phyloP scores from a whole-genome alignment of 2,797 vertebrate genomes.

The Thripadectes ignobilis region DNA sequence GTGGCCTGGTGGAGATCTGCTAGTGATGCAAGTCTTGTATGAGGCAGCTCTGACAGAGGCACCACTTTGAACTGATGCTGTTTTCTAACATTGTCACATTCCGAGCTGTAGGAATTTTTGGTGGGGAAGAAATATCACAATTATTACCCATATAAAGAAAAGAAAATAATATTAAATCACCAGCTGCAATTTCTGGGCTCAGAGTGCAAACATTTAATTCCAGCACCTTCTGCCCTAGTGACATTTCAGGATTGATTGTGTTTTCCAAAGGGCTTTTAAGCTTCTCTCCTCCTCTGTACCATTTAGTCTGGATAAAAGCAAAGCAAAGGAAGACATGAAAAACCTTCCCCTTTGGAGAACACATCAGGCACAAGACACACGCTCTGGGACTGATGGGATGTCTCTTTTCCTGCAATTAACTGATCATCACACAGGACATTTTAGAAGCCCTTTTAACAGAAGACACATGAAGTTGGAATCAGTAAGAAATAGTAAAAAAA shows the following conservation, averaged over 20 bases:
- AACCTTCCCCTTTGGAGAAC: background rate
- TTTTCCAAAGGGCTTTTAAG: background rate
- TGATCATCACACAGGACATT: background rate
- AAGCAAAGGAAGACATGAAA: background rate
- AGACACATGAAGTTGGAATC: background rate
- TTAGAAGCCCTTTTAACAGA: background rate
- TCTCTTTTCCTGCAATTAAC: background rate
- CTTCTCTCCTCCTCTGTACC: background rate
- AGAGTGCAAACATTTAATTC: background rate
- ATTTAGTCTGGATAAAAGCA: background rate
- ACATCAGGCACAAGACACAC: background rate
- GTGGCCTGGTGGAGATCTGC: background rate
- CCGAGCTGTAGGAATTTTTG: background rate
- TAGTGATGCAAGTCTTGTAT: rapidly evolving
- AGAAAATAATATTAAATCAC: background rate
- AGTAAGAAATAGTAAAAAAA: background rate
- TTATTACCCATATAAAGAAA: background rate
- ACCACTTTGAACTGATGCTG: background rate
- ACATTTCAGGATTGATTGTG: background rate
- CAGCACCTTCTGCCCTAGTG: background rate
- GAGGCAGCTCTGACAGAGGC: background rate
- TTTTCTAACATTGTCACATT: background rate
- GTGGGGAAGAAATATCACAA: background rate
- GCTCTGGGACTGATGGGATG: rapidly evolving
- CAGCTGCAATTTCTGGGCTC: background rate